Conservation (phyloP, 2,113 vertebrate genomes). For the Hypanus sabinus region DNA sequence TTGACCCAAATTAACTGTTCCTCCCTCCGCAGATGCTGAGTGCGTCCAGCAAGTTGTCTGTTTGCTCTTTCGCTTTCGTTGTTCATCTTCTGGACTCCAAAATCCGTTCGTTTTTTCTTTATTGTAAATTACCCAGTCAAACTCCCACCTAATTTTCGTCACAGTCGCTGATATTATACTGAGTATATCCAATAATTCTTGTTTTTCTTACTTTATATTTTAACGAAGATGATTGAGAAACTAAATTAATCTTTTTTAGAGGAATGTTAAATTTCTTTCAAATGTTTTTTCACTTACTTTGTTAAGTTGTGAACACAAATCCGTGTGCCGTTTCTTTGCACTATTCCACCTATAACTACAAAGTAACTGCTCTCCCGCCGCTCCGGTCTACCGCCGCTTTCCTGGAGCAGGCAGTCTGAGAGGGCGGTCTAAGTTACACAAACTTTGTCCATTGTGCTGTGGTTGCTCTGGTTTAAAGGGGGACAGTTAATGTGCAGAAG, state of each 20-base stretch:
- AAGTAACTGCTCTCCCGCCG: background rate
- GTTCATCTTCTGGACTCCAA: background rate
- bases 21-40: no score
- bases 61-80: no score
- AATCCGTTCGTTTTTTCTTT: background rate
- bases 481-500: background rate
- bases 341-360: background rate
- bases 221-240: background rate
- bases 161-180: background rate
- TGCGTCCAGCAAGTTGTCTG: no score
- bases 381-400: background rate
- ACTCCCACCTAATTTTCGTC: background rate
- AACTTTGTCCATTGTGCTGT: no score
- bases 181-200: background rate
- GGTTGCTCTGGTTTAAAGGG: no score
- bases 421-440: background rate
- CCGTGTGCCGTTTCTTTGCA: background rate
- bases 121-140: background rate
- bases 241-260: background rate
- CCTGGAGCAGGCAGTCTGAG: background rate
- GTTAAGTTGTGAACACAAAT: background rate
- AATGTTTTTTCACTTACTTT: background rate
- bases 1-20: no score
- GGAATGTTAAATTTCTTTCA: background rate
- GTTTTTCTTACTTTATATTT: background rate